phyloP scores from a whole-genome alignment of 2,113 vertebrate species.

The Aegotheles bennettii region DNA sequence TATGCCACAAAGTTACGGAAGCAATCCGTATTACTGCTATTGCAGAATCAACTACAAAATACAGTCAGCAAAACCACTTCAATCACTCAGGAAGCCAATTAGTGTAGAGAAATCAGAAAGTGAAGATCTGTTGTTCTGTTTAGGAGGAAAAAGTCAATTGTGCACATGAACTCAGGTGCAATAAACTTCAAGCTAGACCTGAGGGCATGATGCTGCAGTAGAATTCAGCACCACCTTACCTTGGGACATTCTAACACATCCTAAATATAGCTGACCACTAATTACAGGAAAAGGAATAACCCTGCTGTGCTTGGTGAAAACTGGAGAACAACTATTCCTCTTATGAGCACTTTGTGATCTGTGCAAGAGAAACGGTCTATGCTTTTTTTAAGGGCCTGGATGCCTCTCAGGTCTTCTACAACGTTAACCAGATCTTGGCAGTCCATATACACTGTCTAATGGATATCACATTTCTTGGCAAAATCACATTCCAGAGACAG shows the following conservation, averaged over 20 bases:
- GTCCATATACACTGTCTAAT: not conserved
- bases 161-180: not conserved
- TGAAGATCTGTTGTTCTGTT: not conserved
- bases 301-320: not conserved
- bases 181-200: not conserved
- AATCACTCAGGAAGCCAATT: not conserved
- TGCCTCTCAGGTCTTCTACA: not conserved
- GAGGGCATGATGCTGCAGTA: not conserved
- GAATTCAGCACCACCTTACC: not conserved
- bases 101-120: not conserved
- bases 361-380: not conserved
- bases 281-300: not conserved
- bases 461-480: not conserved
- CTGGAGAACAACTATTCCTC: not conserved
- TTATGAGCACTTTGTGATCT: not conserved
- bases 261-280: not conserved
- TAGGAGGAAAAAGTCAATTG: not conserved
- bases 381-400: not conserved
- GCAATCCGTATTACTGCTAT: not conserved
- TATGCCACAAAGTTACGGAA: not conserved
- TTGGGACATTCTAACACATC: accelerated
- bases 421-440: not conserved
- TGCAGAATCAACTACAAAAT: not conserved
- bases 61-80: not conserved
- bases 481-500: not conserved